Conservation (phyloP, 2,797 vertebrate genomes). For the Denticeps clupeoides region DNA sequence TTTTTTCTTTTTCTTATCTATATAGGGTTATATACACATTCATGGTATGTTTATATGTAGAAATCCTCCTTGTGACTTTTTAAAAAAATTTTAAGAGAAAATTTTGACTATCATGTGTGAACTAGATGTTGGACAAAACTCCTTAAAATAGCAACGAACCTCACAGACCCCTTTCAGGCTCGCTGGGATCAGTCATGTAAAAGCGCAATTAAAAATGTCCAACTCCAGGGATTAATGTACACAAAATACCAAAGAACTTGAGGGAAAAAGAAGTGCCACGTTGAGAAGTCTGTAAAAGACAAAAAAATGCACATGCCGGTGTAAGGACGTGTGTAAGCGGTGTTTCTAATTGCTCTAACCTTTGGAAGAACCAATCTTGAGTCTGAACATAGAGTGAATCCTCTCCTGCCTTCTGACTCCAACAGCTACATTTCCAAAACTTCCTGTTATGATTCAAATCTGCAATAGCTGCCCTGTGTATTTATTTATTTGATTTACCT, state of each 20-base stretch:
- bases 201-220: too few relatives aligned
- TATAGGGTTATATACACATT: conserved; percentile 28
- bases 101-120: conserved; percentile 16
- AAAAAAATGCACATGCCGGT: conserved; percentile 8
- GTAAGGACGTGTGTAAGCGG: conserved; percentile 21
- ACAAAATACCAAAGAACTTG: conserved; percentile 7
- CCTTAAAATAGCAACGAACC: too few relatives aligned
- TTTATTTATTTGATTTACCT: too few relatives aligned
- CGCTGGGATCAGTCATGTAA: too few relatives aligned
- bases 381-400: conserved; percentile 10
- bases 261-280: conserved; percentile 14
- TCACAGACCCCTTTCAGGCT: too few relatives aligned
- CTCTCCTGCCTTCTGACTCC: background rate
- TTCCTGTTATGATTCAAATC: conserved; percentile 4
- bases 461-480: conserved; percentile 16
- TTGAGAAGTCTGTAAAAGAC: conserved; percentile 7
- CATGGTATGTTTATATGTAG: conserved; percentile 25
- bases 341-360: background rate
- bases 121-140: too few relatives aligned
- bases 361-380: conserved; percentile 18
- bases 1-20: conserved; percentile 15
- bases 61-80: conserved; percentile 4
- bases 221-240: too few relatives aligned
- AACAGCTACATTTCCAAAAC: conserved; percentile 7
- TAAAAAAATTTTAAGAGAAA: background rate